Base-by-base conservation (phyloP, 2,797 vertebrate species). In the Sebastes baramenuke region DNA sequence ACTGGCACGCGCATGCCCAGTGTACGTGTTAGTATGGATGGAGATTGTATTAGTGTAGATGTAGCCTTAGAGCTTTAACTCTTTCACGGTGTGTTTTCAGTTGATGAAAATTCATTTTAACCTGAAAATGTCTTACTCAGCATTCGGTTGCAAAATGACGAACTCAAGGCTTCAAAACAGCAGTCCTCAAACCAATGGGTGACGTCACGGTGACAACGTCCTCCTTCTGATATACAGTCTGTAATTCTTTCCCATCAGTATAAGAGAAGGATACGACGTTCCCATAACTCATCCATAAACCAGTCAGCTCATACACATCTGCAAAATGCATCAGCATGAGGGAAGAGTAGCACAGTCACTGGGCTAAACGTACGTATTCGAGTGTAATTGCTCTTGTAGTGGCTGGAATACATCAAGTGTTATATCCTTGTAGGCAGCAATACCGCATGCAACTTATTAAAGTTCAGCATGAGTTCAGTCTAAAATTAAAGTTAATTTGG, bases 401-500 rank as follows among this genome's bases (percentile, higher is more conserved):
- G 73, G 67, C 67, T 79, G 67, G 38, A 56, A 72, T 72, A 74
- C 22, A 60, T 76, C 24, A n/a, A 67, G 13, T 12, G 38, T 65
- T 67, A 32, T 65, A 61, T 72, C 74, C 22, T 68, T 25, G 24
- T 67, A 6, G 68, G 55, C 55, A 27, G 69, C 67, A 74, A 32
- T 20, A 34, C 1, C 3, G 56, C 38, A 42, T 61, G 22, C n/a
- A 75, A 29, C 22, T 58, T 65, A 12, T 32, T 30, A 11, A 67
- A 87, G 87, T 89, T 92, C 85, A 88, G 20, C n/a, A 2, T 4
- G 38, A 89, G 86, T 88, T 88, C 82, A 86, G 30, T 22, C 70
- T 65, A 24, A 52, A 52, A n/a, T 52, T 10, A 52, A 52, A 52
- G 8, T 52, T 52, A 22, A 52, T 52, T 52, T 38, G 36, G 49